phyloP scores from a whole-genome alignment of 1,140 invertebrate species.

The Listronotus oregonensis region DNA sequence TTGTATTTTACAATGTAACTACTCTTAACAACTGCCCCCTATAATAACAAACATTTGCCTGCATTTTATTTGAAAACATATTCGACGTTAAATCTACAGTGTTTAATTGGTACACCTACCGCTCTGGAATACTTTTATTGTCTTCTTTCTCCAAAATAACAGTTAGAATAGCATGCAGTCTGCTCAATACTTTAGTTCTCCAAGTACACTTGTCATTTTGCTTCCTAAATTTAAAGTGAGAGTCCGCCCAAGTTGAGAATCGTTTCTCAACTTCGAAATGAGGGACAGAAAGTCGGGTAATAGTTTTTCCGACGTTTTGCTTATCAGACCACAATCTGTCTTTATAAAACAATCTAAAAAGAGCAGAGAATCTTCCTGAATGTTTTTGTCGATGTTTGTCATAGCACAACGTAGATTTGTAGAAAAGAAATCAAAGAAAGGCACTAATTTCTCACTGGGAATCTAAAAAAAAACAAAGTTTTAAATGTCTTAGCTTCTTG shows the following conservation, averaged over 20 bases:
- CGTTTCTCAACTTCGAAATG: constrained; percentile 71
- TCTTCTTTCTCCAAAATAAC: constrained; percentile 42
- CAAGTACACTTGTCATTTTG: constrained; percentile 74
- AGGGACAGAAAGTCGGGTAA: constrained; percentile 79
- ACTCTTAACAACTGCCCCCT: no score
- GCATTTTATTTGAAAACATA: no score
- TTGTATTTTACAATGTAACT: no score
- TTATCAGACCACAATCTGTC: constrained; percentile 65
- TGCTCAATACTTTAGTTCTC: constrained; percentile 73
- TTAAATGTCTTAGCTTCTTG: neutral
- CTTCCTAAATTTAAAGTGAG: constrained; percentile 68
- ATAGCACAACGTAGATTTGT: constrained; percentile 83
- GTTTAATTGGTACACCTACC: constrained; percentile 5
- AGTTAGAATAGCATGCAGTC: constrained; percentile 66
- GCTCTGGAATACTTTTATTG: neutral
- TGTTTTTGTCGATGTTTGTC: constrained; percentile 79
- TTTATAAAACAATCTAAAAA: constrained; percentile 74
- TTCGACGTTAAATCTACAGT: no score
- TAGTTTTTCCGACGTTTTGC: constrained; percentile 68
- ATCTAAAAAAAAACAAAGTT: constrained; percentile 44
- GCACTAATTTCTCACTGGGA: constrained; percentile 58
- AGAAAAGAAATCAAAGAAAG: constrained; percentile 75
- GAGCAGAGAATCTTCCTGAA: constrained; percentile 80
- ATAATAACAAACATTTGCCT: no score
- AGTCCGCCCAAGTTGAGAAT: constrained; percentile 66